phyloP scores from a whole-genome alignment of 1,140 invertebrate genomes.

The Hycleus cichorii region DNA sequence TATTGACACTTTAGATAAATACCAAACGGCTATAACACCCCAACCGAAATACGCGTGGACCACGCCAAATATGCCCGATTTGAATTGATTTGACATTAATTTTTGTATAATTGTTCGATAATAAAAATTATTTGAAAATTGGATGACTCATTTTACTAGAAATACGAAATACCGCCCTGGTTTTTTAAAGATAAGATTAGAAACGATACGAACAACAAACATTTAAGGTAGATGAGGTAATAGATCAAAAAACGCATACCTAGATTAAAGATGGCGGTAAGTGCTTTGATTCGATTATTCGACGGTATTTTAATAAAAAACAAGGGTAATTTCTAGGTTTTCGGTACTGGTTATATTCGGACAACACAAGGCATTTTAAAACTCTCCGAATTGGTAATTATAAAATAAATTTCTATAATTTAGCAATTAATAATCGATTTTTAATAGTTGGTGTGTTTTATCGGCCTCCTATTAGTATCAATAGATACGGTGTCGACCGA shows the following conservation, averaged over 20 bases:
- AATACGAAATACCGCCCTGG: neutral
- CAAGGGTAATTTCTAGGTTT: constrained; percentile 3
- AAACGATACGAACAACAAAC: no score
- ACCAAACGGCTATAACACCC: constrained; percentile 2
- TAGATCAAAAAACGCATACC: neutral
- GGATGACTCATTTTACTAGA: no score
- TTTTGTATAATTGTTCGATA: neutral
- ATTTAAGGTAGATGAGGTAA: neutral
- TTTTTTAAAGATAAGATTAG: constrained; percentile 8
- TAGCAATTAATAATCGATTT: neutral
- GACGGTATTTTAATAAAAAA: neutral
- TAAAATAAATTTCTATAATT: constrained; percentile 1
- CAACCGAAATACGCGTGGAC: constrained; percentile 6
- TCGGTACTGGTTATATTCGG: constrained; percentile 9
- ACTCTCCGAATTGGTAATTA: constrained; percentile 15
- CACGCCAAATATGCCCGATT: constrained; percentile 1
- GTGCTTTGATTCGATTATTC: neutral
- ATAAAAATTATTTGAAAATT: no score
- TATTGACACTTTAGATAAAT: constrained; percentile 6
- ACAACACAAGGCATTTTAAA: constrained; percentile 12
- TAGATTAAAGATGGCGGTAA: neutral
- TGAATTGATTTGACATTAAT: neutral
- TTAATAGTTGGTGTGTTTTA: constrained; percentile 16
- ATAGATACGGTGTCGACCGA: neutral
- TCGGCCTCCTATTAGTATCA: constrained; percentile 12